phyloP scores from a whole-genome alignment of 2,113 vertebrate species.

The Phaethornis superciliosus region DNA sequence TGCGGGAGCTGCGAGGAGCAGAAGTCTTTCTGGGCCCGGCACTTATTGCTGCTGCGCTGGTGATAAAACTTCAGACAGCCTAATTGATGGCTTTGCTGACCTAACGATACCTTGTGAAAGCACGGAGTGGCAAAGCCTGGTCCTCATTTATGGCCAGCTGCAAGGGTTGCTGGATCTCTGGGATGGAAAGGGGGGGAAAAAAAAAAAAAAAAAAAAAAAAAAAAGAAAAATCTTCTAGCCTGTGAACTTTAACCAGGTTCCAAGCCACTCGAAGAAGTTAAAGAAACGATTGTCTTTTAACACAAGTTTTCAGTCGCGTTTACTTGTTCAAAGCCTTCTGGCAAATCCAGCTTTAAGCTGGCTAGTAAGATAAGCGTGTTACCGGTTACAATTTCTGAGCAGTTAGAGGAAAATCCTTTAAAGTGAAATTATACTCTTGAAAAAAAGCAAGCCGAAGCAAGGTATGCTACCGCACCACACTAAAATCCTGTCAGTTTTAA shows the following conservation, averaged over 20 bases:
- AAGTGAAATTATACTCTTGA: slow-evolving; percentile 19
- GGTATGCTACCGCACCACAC: not conserved
- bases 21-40: slow-evolving; percentile 91
- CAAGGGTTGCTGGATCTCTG: slow-evolving; percentile 83
- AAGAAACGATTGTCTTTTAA: slow-evolving; percentile 46
- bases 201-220: not conserved
- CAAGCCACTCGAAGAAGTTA: slow-evolving; percentile 65
- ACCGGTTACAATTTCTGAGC: slow-evolving; percentile 6
- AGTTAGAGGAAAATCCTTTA: slow-evolving; percentile 47
- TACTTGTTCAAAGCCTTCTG: slow-evolving; percentile 29
- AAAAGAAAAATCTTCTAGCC: slow-evolving; percentile 68
- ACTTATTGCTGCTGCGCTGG: slow-evolving; percentile 92
- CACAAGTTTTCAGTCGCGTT: slow-evolving; percentile 5
- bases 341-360: slow-evolving; percentile 36
- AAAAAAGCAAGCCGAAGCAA: not conserved
- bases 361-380: not conserved
- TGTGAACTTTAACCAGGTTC: slow-evolving; percentile 80
- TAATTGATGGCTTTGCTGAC: slow-evolving; percentile 99
- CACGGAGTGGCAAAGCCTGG: slow-evolving; percentile 88
- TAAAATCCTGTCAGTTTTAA: not conserved
- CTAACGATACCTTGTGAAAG: slow-evolving; percentile 99
- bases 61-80: slow-evolving; percentile 99
- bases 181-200: slow-evolving; percentile 57
- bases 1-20: slow-evolving; percentile 85
- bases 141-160: slow-evolving; percentile 98